Percentiles rank a stretch among this genome's conserved stretches.
These are phyloP conservation scores for Hypanus sabinus DNA, from an alignment of 2,113 vertebrate genomes.

Conservation along the genomic window DNA sequence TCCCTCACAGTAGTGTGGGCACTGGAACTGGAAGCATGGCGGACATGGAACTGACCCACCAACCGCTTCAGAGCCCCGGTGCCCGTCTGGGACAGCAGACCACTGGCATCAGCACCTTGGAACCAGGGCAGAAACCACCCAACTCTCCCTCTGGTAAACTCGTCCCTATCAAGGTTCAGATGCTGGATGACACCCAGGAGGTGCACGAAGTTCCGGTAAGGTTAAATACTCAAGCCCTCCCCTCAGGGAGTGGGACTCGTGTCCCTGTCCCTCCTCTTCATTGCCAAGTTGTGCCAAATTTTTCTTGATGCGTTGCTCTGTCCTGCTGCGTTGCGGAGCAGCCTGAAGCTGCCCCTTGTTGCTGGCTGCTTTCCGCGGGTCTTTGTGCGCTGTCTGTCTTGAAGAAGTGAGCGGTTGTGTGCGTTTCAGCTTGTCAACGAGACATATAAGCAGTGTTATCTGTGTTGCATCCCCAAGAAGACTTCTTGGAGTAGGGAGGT, in stretches of 20 bases:
- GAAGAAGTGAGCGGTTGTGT: neutral
- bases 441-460: too few relatives aligned
- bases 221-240: constrained; percentile 27
- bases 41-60: constrained; percentile 71
- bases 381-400: neutral
- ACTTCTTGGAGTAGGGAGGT: neutral
- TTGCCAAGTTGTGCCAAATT: neutral
- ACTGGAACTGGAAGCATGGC: constrained; percentile 63
- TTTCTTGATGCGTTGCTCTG: neutral
- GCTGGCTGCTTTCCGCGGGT: neutral
- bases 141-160: constrained; percentile 79
- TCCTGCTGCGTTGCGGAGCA: neutral
- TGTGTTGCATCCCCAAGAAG: too few relatives aligned
- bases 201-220: constrained; percentile 90
- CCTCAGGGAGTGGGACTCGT: neutral
- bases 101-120: constrained; percentile 90
- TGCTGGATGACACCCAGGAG: constrained; percentile 92
- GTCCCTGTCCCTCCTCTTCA: too few relatives aligned
- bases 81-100: constrained; percentile 83
- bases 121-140: constrained; percentile 77
- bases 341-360: neutral
- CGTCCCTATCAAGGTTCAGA: constrained; percentile 79
- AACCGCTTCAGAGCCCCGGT: constrained; percentile 58
- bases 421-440: neutral
- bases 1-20: neutral